Conservation (phyloP, 1,140 invertebrate species). For the Habropoda laboriosa region DNA sequence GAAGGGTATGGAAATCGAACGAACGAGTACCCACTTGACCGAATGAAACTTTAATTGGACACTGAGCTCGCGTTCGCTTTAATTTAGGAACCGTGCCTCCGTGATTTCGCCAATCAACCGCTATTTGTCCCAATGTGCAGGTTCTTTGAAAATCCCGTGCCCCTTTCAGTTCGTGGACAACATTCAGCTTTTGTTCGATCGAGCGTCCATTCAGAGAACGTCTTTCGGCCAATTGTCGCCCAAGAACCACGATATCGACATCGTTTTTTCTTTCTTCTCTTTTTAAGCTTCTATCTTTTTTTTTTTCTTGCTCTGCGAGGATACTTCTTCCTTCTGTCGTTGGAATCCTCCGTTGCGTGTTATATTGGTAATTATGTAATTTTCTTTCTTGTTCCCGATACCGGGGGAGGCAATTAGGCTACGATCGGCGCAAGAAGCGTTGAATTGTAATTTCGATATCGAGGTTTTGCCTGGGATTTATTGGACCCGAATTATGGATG, state of each 20-base stretch:
- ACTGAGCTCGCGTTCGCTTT: slow-evolving; percentile 12
- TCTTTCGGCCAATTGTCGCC: slow-evolving; percentile 10
- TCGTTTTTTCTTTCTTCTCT: no score
- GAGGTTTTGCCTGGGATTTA: no score
- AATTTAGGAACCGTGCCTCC: slow-evolving; percentile 15
- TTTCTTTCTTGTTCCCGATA: no score
- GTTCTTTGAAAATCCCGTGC: slow-evolving; percentile 14
- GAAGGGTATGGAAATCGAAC: slow-evolving; percentile 17
- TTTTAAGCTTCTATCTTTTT: no score
- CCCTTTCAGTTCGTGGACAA: slow-evolving; percentile 4
- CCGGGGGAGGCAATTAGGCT: no score
- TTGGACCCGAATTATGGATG: no score
- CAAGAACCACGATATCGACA: not conserved
- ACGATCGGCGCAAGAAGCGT: no score
- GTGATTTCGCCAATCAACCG: slow-evolving; percentile 33
- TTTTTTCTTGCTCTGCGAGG: no score
- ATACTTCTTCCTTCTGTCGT: no score
- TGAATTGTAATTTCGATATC: no score
- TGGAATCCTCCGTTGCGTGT: no score
- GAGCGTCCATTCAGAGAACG: not conserved
- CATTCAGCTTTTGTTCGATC: slow-evolving; percentile 1
- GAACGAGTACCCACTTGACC: slow-evolving; percentile 21
- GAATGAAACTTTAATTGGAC: slow-evolving; percentile 32
- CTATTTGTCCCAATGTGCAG: slow-evolving; percentile 10
- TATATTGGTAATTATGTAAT: no score